phyloP scores from a whole-genome alignment of 2,888 invertebrate genomes.

The Podabrus alpinus region DNA sequence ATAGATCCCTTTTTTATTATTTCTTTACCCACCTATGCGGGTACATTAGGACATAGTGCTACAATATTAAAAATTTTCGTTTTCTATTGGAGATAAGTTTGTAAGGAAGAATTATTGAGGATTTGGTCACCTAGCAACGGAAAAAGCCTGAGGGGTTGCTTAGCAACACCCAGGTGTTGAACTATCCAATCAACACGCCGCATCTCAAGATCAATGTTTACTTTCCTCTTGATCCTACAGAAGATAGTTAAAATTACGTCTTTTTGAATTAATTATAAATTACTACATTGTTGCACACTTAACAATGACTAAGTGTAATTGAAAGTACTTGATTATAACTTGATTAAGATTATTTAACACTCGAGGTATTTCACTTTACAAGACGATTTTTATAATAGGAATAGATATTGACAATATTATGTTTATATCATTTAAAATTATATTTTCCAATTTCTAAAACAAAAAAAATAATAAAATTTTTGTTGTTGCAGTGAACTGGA shows the following conservation, averaged over 20 bases:
- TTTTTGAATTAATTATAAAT: background rate
- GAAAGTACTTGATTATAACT: background rate
- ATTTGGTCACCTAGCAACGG: conserved; percentile 40
- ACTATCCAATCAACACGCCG: conserved; percentile 55
- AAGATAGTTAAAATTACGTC: conserved; percentile 12
- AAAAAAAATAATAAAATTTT: too few species aligned
- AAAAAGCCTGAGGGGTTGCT: conserved; percentile 46
- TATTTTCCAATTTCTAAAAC: too few species aligned
- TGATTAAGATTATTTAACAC: background rate
- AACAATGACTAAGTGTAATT: background rate
- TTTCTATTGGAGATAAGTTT: conserved; percentile 3
- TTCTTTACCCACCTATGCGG: too few species aligned
- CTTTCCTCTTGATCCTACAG: conserved; percentile 44
- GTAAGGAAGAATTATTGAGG: conserved; percentile 22
- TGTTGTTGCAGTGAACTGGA: background rate
- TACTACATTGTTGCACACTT: background rate
- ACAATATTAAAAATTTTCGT: background rate
- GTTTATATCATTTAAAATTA: too few species aligned
- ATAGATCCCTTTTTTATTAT: background rate
- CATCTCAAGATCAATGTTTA: conserved; percentile 57
- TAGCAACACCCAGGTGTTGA: conserved; percentile 56
- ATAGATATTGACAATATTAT: too few species aligned
- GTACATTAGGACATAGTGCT: background rate
- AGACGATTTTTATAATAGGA: background rate
- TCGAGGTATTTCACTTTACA: background rate